Base-by-base conservation (phyloP, 2,113 vertebrate genomes). In the Gopherus flavomarginatus region DNA sequence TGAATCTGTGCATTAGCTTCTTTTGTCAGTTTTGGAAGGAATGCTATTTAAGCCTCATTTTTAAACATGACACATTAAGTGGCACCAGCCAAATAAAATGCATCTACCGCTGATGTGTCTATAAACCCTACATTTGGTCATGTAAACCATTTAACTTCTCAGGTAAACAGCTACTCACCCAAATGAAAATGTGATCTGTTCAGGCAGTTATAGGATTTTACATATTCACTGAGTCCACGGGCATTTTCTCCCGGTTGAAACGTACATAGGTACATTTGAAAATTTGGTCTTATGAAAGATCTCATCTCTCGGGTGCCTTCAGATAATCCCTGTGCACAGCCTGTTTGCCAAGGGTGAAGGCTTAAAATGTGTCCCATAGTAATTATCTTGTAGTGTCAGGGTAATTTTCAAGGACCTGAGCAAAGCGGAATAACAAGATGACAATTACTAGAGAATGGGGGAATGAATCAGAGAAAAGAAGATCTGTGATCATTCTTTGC, bases 1-100 rank as follows among this genome's bases (percentile, higher is more conserved):
- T 96, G 87, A 86, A 93, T 94, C 24, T 91, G 38, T 87, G 50
- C 85, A 24, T 54, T 92, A 19, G 83, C 50, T 91, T 95, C 79
- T 65, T 14, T 42, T 91, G 47, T 29, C 93, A 89, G 11, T 22
- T 85, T 88, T 90, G 13, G 35, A 92, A 79, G 1, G 65, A 56
- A 1, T 16, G 3, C 21, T 0, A 50, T 89, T 82, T 5, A 86
- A 84, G 24, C 10, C 78, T 2, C 27, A 62, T 72, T 77, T 86
- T 16, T 4, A 56, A 75, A 3, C 19, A 16, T 31, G 59, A 31
- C 29, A 62, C 57, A 57, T 2, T 85, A 42, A 88, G 29, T 87
- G 24, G 75, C 50, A 88, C 75, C 88, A 79, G 49, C 57, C 75
- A 94, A 92, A 56, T 9, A 57, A 47, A 79, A 79, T 91, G 13